These are phyloP conservation scores for Neuroscelio doddi DNA, from an alignment of 2,888 invertebrate species.

Conservation along the genomic window DNA sequence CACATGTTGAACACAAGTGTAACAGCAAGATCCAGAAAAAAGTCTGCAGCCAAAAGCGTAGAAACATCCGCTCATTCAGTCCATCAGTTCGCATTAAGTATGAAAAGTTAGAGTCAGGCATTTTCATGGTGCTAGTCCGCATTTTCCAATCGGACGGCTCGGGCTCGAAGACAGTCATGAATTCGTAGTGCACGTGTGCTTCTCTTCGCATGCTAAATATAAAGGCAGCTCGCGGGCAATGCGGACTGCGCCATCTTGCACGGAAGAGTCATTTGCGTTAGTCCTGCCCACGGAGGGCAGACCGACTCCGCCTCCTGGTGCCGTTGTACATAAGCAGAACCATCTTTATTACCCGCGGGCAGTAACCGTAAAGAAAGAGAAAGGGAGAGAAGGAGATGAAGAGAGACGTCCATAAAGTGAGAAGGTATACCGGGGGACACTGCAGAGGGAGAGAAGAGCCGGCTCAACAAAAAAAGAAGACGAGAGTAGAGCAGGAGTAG, in stretches of 20 bases:
- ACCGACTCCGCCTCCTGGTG: conserved; percentile 74
- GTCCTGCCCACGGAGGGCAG: conserved; percentile 74
- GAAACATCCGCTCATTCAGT: background rate
- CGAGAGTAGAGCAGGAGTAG: conserved; percentile 18
- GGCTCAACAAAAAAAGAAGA: conserved; percentile 4
- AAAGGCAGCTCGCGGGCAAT: conserved; percentile 63
- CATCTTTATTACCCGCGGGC: conserved; percentile 73
- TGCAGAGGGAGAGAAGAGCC: background rate
- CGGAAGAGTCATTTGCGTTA: conserved; percentile 74
- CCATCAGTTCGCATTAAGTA: background rate
- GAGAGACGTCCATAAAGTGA: conserved; percentile 32
- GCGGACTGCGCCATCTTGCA: conserved; percentile 74
- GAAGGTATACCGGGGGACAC: conserved; percentile 9
- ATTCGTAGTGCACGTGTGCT: conserved; percentile 33
- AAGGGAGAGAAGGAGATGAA: conserved; percentile 53
- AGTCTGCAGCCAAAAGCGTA: background rate
- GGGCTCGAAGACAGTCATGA: conserved; percentile 23
- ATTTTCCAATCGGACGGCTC: conserved; percentile 22
- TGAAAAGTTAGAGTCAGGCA: background rate
- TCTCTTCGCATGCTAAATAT: conserved; percentile 65
- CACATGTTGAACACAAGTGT: conserved; percentile 5
- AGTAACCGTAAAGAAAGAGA: conserved; percentile 69
- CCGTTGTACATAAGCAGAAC: conserved; percentile 70
- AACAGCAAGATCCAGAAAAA: background rate
- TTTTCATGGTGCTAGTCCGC: too few relatives aligned